Conservation (phyloP, 2,888 invertebrate species). For the Lycocerus yunnanus region DNA sequence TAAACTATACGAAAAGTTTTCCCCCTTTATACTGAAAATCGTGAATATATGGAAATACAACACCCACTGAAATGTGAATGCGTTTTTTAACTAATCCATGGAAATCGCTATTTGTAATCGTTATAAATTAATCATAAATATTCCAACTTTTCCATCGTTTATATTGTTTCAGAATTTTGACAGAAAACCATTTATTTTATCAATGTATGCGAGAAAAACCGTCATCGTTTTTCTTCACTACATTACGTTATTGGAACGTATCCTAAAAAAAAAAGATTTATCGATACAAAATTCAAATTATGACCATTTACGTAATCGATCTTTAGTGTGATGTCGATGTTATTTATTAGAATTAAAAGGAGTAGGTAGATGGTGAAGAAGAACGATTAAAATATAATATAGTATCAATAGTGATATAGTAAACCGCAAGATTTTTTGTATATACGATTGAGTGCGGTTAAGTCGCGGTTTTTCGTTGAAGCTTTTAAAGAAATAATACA, state of each 20-base stretch:
- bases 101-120: conserved; percentile 32
- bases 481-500: conserved; percentile 13
- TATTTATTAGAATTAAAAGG: not conserved
- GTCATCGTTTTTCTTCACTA: conserved; percentile 37
- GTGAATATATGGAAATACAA: conserved; percentile 30
- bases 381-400: not conserved
- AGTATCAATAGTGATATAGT: conserved; percentile 2
- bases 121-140: conserved; percentile 39
- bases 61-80: conserved; percentile 19
- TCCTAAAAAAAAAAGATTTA: conserved; percentile 38
- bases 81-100: conserved; percentile 33
- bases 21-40: conserved; percentile 16
- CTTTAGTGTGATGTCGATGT: not conserved
- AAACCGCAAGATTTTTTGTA: conserved; percentile 17
- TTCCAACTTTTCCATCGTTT: conserved; percentile 35
- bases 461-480: conserved; percentile 22
- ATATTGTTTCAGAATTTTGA: conserved; percentile 37
- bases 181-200: conserved; percentile 37
- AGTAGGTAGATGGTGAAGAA: not conserved
- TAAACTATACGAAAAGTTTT: conserved; percentile 29
- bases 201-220: conserved; percentile 29
- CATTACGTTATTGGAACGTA: conserved; percentile 43
- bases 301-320: not conserved
- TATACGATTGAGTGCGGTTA: conserved; percentile 12
- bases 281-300: conserved; percentile 35